Evolutionary conservation across 1,140 invertebrate species (phyloP).

Genomic region (Neodiprion virginianus): DNA sequence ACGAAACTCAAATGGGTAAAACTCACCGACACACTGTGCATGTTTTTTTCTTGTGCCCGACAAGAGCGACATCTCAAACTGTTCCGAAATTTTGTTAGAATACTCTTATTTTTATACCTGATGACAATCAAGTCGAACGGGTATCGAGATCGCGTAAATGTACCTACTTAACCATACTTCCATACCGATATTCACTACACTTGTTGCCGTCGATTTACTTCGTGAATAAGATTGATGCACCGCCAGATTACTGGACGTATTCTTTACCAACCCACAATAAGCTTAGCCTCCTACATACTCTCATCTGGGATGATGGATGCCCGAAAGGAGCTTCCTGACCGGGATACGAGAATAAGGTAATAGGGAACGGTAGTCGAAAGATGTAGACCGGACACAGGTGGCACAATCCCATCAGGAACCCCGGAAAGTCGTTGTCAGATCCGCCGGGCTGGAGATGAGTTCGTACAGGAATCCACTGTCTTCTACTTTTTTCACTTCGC

Average conservation of each 20-base stretch:
- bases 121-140: too few relatives aligned
- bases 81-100: too few relatives aligned
- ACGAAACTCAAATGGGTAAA: too few relatives aligned
- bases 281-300: neutral
- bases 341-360: neutral
- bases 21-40: too few relatives aligned
- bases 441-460: neutral
- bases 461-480: neutral
- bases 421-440: neutral
- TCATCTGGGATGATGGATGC: neutral
- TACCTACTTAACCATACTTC: too few relatives aligned
- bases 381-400: neutral
- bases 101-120: too few relatives aligned
- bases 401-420: neutral
- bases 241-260: neutral
- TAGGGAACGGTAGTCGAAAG: neutral
- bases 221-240: neutral
- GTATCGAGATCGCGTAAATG: too few relatives aligned
- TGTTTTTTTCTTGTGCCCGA: too few relatives aligned
- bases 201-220: neutral
- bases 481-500: neutral
- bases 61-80: too few relatives aligned
- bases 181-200: neutral
- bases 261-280: neutral
- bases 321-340: constrained; percentile 6